A percentile compares a stretch with the other conserved stretches of the same genome.
phyloP scores from a whole-genome alignment of 1,140 invertebrate genomes.

The Stratiolaelaps scimitus region DNA sequence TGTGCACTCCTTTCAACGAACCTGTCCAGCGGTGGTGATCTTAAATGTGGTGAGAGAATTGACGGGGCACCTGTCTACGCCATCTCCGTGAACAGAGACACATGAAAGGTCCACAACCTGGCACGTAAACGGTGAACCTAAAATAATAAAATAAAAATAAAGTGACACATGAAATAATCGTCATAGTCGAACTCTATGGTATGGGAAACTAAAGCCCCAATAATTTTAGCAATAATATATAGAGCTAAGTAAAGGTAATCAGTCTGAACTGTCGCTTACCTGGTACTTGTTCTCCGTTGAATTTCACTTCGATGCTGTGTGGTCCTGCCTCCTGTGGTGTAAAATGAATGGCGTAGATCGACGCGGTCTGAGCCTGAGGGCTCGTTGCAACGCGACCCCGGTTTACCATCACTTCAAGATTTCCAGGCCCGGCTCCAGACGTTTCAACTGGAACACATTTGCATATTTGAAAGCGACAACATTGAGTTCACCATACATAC shows the following conservation, averaged over 20 bases:
- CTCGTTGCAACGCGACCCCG: slow-evolving; percentile 87
- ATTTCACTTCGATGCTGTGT: slow-evolving; percentile 83
- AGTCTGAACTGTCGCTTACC: slow-evolving; percentile 44
- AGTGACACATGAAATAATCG: too few relatives aligned
- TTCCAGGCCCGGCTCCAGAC: slow-evolving; percentile 85
- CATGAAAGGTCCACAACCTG: slow-evolving; percentile 56
- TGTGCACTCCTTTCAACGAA: neutral
- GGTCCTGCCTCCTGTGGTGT: slow-evolving; percentile 72
- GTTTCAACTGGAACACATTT: slow-evolving; percentile 64
- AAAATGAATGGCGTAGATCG: slow-evolving; percentile 93
- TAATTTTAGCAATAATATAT: too few relatives aligned
- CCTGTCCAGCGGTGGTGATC: slow-evolving; percentile 53
- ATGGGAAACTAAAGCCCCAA: too few relatives aligned
- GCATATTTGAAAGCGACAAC: slow-evolving; percentile 28
- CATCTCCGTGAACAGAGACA: slow-evolving; percentile 61
- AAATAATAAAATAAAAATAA: slow-evolving; percentile 33
- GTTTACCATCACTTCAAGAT: slow-evolving; percentile 91
- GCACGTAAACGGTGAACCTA: slow-evolving; percentile 57
- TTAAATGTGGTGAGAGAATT: slow-evolving; percentile 65
- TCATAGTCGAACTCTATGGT: too few relatives aligned
- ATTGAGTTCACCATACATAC: too few relatives aligned
- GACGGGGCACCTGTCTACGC: slow-evolving; percentile 81
- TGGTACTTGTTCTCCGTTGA: slow-evolving; percentile 89
- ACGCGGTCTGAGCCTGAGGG: slow-evolving; percentile 81
- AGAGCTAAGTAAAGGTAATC: neutral